phyloP scores from a whole-genome alignment of 2,888 invertebrate species.

The Lasioglossum marginatum region DNA sequence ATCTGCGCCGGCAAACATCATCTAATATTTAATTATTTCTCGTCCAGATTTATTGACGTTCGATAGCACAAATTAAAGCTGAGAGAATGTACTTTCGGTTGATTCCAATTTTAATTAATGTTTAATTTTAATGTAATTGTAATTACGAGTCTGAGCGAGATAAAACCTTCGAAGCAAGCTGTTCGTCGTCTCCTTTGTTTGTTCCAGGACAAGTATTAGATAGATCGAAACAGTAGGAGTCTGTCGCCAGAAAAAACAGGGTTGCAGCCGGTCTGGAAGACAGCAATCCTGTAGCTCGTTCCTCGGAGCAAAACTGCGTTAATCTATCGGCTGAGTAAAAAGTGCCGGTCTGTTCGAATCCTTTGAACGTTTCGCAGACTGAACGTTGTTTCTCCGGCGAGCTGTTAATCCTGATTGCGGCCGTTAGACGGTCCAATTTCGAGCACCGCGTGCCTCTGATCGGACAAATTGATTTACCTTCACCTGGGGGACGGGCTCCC shows the following conservation, averaged over 20 bases:
- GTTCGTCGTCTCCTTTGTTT: neutral
- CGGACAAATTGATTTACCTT: conserved; percentile 48
- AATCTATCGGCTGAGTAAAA: neutral
- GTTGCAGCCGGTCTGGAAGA: neutral
- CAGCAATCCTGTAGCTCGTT: neutral
- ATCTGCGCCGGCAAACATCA: neutral
- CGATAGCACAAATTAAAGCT: neutral
- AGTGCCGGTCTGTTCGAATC: neutral
- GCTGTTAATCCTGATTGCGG: conserved; percentile 8
- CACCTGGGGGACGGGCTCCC: conserved; percentile 31
- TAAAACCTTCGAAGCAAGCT: neutral
- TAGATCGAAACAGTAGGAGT: neutral
- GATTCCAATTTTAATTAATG: neutral
- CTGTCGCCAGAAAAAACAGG: neutral
- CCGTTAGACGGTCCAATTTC: conserved; percentile 33
- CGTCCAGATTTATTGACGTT: accelerated
- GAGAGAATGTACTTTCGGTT: neutral
- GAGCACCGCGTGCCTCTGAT: conserved; percentile 24
- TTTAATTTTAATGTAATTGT: too few relatives aligned
- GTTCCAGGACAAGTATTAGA: neutral
- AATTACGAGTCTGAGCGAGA: neutral
- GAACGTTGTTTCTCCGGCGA: neutral
- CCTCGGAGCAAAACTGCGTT: neutral
- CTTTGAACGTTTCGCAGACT: neutral
- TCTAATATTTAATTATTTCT: neutral